A percentile compares a stretch with the other conserved stretches of the same genome.
Conservation (phyloP, 1,140 invertebrate genomes). For the Drosophila lacertosa region DNA sequence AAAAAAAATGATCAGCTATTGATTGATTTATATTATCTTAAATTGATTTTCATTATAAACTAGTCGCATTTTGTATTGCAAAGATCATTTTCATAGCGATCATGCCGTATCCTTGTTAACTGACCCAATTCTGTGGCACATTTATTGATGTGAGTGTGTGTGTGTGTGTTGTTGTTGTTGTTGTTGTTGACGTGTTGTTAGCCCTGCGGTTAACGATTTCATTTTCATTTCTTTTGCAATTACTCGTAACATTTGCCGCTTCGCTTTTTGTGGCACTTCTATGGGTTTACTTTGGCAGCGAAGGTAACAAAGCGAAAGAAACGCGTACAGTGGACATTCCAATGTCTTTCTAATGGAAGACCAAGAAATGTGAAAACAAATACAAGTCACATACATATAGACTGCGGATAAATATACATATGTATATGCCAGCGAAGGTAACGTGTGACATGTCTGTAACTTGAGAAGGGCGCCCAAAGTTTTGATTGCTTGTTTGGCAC, state of each 20-base stretch:
- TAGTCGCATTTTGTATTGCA: neutral
- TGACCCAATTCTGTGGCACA: constrained; percentile 35
- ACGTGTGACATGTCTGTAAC: constrained; percentile 33
- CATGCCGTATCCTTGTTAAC: neutral
- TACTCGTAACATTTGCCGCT: constrained; percentile 63
- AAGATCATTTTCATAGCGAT: neutral
- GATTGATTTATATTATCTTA: too few species aligned
- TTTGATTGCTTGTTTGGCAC: constrained; percentile 52
- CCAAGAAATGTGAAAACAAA: constrained; percentile 69
- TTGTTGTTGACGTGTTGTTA: neutral
- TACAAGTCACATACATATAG: constrained; percentile 1
- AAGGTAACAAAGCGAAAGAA: constrained; percentile 46
- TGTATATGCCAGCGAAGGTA: constrained; percentile 1
- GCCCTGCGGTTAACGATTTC: constrained; percentile 24
- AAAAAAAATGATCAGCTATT: too few species aligned
- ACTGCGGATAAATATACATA: too few species aligned
- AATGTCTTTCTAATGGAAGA: constrained; percentile 82
- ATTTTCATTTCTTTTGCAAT: constrained; percentile 39
- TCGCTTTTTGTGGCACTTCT: constrained; percentile 55
- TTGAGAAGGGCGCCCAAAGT: constrained; percentile 50
- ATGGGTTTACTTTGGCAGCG: constrained; percentile 54
- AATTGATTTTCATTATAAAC: too few species aligned
- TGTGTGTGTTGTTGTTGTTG: too few species aligned
- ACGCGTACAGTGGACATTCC: constrained; percentile 45
- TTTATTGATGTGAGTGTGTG: constrained; percentile 5